Conservation (phyloP, 2,888 invertebrate genomes). For the Odontomyia ornata region DNA sequence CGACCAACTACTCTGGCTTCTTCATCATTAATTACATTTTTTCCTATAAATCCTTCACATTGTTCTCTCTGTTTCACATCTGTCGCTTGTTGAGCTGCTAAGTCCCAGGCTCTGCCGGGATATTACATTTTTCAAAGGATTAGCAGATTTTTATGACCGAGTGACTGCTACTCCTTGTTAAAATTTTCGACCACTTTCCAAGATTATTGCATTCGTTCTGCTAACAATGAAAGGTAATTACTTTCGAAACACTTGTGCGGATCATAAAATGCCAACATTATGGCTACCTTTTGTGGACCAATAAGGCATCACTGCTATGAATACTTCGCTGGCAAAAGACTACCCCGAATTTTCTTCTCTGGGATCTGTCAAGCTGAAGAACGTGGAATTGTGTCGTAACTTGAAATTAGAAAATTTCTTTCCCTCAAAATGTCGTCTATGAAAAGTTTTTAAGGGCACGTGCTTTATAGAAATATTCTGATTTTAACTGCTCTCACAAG, state of each 20-base stretch:
- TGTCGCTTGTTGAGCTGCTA: no score
- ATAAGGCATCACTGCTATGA: slow-evolving; percentile 19
- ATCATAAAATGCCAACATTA: slow-evolving; percentile 36
- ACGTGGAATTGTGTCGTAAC: not conserved
- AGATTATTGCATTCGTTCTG: not conserved
- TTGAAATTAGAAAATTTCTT: slow-evolving; percentile 23
- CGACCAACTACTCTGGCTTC: no score
- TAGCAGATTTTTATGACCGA: slow-evolving; percentile 6
- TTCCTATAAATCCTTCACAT: no score
- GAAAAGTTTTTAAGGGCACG: slow-evolving; percentile 18
- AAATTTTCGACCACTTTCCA: not conserved
- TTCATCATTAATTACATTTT: no score
- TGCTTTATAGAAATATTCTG: not conserved
- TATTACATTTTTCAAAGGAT: slow-evolving; percentile 27
- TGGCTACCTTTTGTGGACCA: slow-evolving; percentile 32
- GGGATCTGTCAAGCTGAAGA: no score
- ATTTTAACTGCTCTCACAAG: not conserved
- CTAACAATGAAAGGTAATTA: slow-evolving; percentile 38
- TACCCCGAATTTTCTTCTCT: no score
- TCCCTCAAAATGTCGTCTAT: not conserved
- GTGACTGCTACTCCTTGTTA: not conserved
- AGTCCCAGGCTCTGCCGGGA: not conserved
- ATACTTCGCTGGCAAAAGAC: not conserved
- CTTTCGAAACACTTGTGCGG: slow-evolving; percentile 31
- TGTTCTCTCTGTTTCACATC: no score